phyloP scores from a whole-genome alignment of 2,113 vertebrate species.

The Ictalurus punctatus region DNA sequence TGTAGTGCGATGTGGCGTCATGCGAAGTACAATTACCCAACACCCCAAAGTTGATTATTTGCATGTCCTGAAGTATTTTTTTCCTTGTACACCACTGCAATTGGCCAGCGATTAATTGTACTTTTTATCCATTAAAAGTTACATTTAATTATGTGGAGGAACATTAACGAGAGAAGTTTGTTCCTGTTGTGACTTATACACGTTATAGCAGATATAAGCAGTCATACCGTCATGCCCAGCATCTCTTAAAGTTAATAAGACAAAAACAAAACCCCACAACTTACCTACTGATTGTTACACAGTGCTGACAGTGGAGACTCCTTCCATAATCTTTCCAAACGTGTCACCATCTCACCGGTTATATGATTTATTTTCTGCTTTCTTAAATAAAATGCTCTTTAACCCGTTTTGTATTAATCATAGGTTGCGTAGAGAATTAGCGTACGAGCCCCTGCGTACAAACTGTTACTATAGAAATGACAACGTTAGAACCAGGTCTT shows the following conservation, averaged over 20 bases:
- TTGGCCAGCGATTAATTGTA: no score
- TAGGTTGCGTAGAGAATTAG: not conserved
- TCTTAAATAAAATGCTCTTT: no score
- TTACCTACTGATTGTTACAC: not conserved
- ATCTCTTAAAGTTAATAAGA: no score
- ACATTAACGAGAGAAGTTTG: not conserved
- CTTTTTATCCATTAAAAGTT: no score
- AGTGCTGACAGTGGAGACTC: not conserved
- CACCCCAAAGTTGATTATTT: no score
- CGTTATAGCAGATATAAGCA: not conserved
- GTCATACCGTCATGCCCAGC: no score
- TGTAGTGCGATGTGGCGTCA: not conserved
- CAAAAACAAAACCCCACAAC: no score
- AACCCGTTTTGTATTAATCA: no score
- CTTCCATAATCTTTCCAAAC: not conserved
- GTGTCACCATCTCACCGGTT: not conserved
- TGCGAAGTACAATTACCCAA: no score
- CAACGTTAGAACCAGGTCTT: not conserved
- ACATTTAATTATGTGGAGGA: not conserved
- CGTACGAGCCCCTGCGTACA: not conserved
- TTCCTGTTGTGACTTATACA: not conserved
- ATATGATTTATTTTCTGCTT: not conserved
- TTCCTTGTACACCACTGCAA: no score
- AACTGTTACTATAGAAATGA: not conserved
- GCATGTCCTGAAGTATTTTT: no score